Conservation (phyloP, 2,888 invertebrate genomes). For the Drosophila engyochracea region DNA sequence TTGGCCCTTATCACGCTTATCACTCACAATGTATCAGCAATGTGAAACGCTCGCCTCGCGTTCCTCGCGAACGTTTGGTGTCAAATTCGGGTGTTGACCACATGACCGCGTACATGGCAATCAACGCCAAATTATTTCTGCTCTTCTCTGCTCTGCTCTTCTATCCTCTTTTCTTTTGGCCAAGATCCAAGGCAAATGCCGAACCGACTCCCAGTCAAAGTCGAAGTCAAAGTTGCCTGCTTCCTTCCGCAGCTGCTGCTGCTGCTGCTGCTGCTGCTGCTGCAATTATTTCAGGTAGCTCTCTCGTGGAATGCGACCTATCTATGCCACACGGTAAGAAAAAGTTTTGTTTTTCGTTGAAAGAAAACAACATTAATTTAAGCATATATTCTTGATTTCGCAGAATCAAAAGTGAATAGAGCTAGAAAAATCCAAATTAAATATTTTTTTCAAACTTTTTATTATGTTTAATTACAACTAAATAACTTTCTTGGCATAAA, state of each 20-base stretch:
- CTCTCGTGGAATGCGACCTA: conserved; percentile 35
- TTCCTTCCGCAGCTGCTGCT: conserved; percentile 70
- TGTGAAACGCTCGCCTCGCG: conserved; percentile 16
- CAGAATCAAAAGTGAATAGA: neutral
- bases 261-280: conserved; percentile 44
- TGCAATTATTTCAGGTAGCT: conserved; percentile 81
- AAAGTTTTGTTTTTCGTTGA: neutral
- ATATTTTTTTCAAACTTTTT: neutral
- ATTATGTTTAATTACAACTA: neutral
- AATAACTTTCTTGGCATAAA: neutral
- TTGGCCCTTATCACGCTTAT: conserved; percentile 59
- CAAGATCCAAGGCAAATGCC: conserved; percentile 6
- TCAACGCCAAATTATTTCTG: conserved; percentile 80
- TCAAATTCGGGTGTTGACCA: conserved; percentile 81
- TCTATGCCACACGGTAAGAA: conserved; percentile 42
- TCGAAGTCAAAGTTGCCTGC: conserved; percentile 9
- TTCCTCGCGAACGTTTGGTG: conserved; percentile 59
- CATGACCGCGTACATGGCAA: conserved; percentile 79
- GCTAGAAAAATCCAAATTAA: neutral
- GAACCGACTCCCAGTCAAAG: conserved; percentile 2
- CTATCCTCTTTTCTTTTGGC: neutral
- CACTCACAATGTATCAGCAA: conserved; percentile 62
- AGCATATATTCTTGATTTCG: neutral
- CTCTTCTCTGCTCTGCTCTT: neutral
- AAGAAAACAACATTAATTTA: neutral